phyloP scores from a whole-genome alignment of 64 coral and sea anemone species.

The Porites lutea region DNA sequence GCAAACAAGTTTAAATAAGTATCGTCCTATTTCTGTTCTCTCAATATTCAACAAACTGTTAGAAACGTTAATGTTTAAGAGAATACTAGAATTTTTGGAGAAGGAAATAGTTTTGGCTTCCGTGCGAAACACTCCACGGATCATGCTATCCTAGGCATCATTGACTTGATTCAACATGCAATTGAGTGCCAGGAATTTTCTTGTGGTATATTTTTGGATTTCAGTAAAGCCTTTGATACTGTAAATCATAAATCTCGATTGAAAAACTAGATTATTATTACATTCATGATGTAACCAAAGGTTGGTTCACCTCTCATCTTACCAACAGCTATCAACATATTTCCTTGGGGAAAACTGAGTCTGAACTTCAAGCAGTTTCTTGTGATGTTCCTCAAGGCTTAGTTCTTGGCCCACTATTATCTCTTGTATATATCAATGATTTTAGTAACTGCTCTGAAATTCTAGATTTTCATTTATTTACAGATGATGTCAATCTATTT shows the following conservation, averaged over 20 bases:
- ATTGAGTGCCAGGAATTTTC: constrained; percentile 1
- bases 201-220: constrained; percentile 8
- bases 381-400: not conserved
- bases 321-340: constrained; percentile 42
- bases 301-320: constrained; percentile 28
- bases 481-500: not conserved
- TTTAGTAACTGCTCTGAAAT: no score
- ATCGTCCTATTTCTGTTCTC: constrained; percentile 2
- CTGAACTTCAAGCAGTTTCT: not conserved
- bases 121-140: constrained; percentile 21
- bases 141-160: constrained; percentile 7
- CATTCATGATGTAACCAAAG: not conserved
- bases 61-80: constrained; percentile 32
- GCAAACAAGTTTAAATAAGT: not conserved
- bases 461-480: no score
- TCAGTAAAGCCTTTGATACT: no score
- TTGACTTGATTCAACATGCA: not conserved
- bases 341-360: constrained; percentile 12
- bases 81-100: not conserved
- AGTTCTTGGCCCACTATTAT: no score
- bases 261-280: constrained; percentile 27
- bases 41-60: constrained; percentile 27
- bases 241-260: not conserved
- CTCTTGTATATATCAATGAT: no score
- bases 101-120: constrained; percentile 30